A percentile compares a stretch with the other conserved stretches of the same genome.
Evolutionary conservation across 2,113 vertebrate genomes (phyloP).

Genomic region (Hydropotes inermis): DNA sequence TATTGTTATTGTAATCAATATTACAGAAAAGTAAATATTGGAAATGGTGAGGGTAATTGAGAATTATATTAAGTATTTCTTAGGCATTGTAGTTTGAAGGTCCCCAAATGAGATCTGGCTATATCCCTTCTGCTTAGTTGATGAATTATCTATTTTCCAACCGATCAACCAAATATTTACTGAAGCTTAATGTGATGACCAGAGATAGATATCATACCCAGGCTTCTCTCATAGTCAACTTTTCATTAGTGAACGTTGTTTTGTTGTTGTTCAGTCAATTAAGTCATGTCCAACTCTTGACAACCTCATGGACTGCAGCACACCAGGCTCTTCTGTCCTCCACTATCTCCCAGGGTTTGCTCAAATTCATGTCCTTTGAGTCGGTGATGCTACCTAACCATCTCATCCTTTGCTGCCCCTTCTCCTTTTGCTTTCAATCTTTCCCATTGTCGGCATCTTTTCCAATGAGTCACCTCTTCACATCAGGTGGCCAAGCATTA

Average conservation of each 20-base stretch:
- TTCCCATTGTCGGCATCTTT: not conserved
- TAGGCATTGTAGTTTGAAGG: not conserved
- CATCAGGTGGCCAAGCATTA: not conserved
- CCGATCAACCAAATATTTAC: not conserved
- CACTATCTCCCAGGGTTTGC: not conserved
- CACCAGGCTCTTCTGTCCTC: not conserved
- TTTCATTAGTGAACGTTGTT: not conserved
- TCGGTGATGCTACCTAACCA: not conserved
- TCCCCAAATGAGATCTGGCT: not conserved
- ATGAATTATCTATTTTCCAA: not conserved
- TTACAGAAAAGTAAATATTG: not conserved
- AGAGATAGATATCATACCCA: not conserved
- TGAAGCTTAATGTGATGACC: not conserved
- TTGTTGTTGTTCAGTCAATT: not conserved
- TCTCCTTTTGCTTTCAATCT: not conserved
- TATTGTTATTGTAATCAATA: not conserved
- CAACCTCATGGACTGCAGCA: not conserved
- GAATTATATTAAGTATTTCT: slow-evolving; percentile 5
- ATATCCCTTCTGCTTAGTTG: not conserved
- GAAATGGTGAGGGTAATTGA: not conserved
- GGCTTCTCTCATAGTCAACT: not conserved
- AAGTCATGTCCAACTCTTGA: not conserved
- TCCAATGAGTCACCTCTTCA: not conserved
- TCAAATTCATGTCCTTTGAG: not conserved
- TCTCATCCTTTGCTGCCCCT: not conserved